Percentiles rank a stretch among this genome's conserved stretches.
Evolutionary conservation across 2,797 vertebrate genomes (phyloP).

Genomic region (Loriculus beryllinus): DNA sequence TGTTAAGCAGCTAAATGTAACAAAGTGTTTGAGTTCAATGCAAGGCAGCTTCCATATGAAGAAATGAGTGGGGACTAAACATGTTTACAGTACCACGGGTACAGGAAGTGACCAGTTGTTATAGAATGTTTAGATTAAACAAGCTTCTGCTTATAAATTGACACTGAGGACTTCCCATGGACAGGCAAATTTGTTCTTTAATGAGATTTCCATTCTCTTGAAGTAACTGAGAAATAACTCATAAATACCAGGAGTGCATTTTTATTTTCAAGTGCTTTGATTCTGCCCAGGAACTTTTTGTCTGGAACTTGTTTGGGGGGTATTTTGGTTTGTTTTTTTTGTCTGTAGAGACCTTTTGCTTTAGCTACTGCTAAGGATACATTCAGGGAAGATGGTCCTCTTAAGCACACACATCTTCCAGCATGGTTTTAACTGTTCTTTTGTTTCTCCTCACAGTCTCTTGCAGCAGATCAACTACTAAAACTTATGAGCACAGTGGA

Average conservation of each 20-base stretch:
- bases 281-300: neutral
- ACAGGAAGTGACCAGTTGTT: neutral
- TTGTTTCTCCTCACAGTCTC: constrained; percentile 75
- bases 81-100: neutral
- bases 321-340: fast-evolving
- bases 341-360: neutral
- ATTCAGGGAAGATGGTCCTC: neutral
- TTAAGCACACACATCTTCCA: neutral
- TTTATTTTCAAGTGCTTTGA: neutral
- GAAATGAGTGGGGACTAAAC: neutral
- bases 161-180: neutral
- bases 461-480: constrained; percentile 94
- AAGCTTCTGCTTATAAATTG: neutral
- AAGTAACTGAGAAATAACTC: neutral
- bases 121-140: neutral
- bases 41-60: neutral
- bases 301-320: no score
- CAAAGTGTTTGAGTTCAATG: neutral
- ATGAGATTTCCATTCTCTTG: neutral
- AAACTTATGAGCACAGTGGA: constrained; percentile 99
- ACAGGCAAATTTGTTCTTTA: neutral
- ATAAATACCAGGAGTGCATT: neutral
- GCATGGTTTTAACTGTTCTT: neutral
- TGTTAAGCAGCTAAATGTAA: neutral
- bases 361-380: neutral